Evolutionary conservation across 2,113 vertebrate genomes (phyloP).

Genomic region (Vidua macroura): DNA sequence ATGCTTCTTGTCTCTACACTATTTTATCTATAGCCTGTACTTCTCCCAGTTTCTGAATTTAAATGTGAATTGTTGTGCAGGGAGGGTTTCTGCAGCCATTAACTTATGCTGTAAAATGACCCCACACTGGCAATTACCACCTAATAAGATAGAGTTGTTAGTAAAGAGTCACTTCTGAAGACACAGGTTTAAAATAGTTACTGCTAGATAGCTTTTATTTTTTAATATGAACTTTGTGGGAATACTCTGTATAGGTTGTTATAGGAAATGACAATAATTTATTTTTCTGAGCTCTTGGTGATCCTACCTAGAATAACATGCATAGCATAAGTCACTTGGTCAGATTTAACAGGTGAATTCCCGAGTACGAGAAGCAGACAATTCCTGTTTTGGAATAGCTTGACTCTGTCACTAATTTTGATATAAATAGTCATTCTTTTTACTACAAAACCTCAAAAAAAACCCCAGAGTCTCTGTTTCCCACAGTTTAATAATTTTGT

Average conservation of each 20-base stretch:
- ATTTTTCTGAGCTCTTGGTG: background rate
- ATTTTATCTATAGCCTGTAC: background rate
- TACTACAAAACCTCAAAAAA: no score
- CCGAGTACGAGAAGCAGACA: rapidly evolving
- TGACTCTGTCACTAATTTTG: background rate
- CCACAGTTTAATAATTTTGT: background rate
- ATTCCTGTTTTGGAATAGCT: background rate
- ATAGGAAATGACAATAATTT: background rate
- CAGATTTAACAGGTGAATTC: background rate
- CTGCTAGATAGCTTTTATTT: background rate
- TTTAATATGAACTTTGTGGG: background rate
- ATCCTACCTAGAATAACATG: background rate
- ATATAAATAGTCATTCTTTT: background rate
- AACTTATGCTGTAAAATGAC: background rate
- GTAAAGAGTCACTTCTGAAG: background rate
- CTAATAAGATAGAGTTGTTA: background rate
- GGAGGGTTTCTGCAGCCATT: background rate
- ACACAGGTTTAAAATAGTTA: background rate
- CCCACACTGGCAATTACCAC: background rate
- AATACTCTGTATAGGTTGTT: background rate
- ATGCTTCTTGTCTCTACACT: background rate
- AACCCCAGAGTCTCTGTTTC: background rate
- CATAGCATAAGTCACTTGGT: background rate
- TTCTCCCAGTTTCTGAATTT: background rate
- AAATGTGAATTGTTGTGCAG: background rate